A percentile compares a stretch with the other conserved stretches of the same genome.
These are phyloP conservation scores for Drosophila emarginata DNA, from an alignment of 2,888 invertebrate species.

Conservation along the genomic window DNA sequence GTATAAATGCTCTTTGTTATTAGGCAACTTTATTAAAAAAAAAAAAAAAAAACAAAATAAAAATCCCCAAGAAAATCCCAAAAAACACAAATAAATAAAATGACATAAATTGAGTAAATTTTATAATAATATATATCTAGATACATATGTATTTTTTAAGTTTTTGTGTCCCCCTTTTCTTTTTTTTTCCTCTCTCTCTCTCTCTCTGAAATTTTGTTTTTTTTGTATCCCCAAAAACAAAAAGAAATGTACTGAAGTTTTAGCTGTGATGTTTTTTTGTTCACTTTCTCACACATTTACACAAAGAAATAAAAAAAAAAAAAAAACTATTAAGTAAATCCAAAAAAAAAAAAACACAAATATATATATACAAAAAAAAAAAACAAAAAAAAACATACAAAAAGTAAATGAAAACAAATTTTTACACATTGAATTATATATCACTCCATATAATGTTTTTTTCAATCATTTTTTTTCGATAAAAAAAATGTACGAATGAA, in stretches of 20 bases:
- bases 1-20: neutral
- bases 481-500: constrained; percentile 25
- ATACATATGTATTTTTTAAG: constrained; percentile 14
- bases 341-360: neutral
- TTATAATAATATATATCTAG: constrained; percentile 35
- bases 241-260: constrained; percentile 81
- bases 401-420: constrained; percentile 23
- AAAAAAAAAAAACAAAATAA: too few species aligned
- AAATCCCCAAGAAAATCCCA: too few species aligned
- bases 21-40: neutral
- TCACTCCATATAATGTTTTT: constrained; percentile 1
- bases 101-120: constrained; percentile 22
- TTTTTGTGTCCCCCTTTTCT: constrained; percentile 7
- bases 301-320: constrained; percentile 27
- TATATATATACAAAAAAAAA: neutral
- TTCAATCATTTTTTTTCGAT: constrained; percentile 7
- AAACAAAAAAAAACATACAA: neutral
- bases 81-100: neutral
- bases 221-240: constrained; percentile 36
- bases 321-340: constrained; percentile 21
- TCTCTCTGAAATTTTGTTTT: constrained; percentile 16
- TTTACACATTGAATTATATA: constrained; percentile 13
- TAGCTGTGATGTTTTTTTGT: constrained; percentile 82
- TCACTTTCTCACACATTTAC: constrained; percentile 73
- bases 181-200: constrained; percentile 21